Percentiles rank a stretch among this genome's conserved stretches.
phyloP scores from a whole-genome alignment of 64 coral and sea anemone species.

The Dendronephthya gigantea region DNA sequence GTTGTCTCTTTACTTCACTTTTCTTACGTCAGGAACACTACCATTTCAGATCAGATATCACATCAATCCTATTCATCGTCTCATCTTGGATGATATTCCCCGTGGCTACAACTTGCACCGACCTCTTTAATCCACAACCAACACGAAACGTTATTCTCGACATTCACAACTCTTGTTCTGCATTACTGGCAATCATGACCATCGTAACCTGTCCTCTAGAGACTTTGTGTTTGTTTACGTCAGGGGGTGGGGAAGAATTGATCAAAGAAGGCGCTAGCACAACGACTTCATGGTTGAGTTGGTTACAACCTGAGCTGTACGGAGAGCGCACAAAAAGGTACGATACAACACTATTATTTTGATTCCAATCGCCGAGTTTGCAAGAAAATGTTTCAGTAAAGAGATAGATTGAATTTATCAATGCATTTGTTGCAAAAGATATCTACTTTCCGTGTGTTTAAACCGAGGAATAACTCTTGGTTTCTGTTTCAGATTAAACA shows the following conservation, averaged over 20 bases:
- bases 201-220: constrained; percentile 63
- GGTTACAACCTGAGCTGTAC: constrained; percentile 69
- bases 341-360: not conserved
- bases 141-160: constrained; percentile 27
- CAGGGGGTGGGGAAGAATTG: constrained; percentile 22
- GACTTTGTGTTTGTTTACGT: constrained; percentile 44
- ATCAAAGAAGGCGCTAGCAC: not conserved
- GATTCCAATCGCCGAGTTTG: no score
- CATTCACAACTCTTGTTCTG: constrained; percentile 76
- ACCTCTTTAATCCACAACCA: constrained; percentile 39
- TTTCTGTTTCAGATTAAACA: no score
- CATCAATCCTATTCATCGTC: constrained; percentile 51
- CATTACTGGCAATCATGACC: constrained; percentile 69
- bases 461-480: no score
- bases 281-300: constrained; percentile 55
- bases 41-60: constrained; percentile 64
- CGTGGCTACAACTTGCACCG: constrained; percentile 40
- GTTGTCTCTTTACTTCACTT: not conserved
- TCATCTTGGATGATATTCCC: constrained; percentile 57
- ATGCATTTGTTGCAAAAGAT: no score
- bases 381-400: no score
- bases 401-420: no score
- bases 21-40: not conserved
- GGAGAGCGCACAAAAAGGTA: constrained; percentile 71
- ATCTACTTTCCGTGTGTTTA: no score